Percentiles rank a stretch among this genome's conserved stretches.
Evolutionary conservation across 2,888 invertebrate genomes (phyloP).

Genomic region (Hypomecis atomaria): DNA sequence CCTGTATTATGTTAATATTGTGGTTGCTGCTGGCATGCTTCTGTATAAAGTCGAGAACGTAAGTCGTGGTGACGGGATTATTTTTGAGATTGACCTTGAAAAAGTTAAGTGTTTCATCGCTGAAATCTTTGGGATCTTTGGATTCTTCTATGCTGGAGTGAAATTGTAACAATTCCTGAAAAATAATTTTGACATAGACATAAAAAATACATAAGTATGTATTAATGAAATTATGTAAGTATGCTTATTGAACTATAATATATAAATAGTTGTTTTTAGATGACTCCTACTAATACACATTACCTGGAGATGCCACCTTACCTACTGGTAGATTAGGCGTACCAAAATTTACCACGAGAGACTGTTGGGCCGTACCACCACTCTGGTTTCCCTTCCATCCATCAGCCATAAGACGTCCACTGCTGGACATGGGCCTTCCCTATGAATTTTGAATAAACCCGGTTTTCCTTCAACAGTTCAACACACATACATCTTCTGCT

Average conservation of each 20-base stretch:
- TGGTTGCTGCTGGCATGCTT: slow-evolving; percentile 53
- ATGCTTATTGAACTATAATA: not conserved
- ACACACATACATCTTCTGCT: too few relatives aligned
- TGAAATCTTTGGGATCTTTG: slow-evolving; percentile 61
- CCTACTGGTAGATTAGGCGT: too few relatives aligned
- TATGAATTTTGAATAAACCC: too few relatives aligned
- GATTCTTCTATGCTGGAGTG: slow-evolving; percentile 64
- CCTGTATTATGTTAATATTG: slow-evolving; percentile 62
- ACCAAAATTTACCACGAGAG: too few relatives aligned
- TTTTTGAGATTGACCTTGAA: slow-evolving; percentile 72
- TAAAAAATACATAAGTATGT: slow-evolving; percentile 4
- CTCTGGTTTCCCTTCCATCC: too few relatives aligned
- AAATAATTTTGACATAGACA: slow-evolving; percentile 18
- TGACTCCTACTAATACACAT: too few relatives aligned
- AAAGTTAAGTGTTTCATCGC: slow-evolving; percentile 65
- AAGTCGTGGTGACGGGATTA: slow-evolving; percentile 74
- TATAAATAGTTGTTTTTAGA: not conserved
- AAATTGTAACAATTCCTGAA: slow-evolving; percentile 71
- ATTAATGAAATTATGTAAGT: not conserved
- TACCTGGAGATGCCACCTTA: too few relatives aligned
- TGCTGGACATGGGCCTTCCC: too few relatives aligned
- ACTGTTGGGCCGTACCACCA: too few relatives aligned
- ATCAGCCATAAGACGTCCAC: too few relatives aligned
- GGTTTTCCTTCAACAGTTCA: too few relatives aligned
- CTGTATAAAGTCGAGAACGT: slow-evolving; percentile 64